Base-by-base conservation (phyloP, 2,888 invertebrate species). In the Drosophila picticornis region DNA sequence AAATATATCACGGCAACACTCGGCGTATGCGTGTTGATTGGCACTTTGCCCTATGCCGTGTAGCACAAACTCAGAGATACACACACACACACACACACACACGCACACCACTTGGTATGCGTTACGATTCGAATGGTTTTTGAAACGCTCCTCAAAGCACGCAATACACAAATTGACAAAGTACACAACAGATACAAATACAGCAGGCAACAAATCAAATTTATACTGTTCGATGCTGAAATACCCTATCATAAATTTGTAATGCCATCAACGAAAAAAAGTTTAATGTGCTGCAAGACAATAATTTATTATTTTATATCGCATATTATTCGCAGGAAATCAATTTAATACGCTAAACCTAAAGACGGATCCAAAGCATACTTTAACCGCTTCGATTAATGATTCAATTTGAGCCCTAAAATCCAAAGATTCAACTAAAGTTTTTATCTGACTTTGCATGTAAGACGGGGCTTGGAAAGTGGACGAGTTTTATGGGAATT, bases 1-100 rank as follows among this genome's bases (percentile, higher is more conserved):
- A 72, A 72, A 80, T 72, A 71, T 58, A 72, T 70, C 64, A 72
- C 56, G 50, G 72, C 66, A 59, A 59, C 62, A 80, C 78, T 75
- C 66, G 77, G 69, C 72, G 80, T 85, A 81, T 81, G 85, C 84
- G 86, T 86, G 81, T 72, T 79, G 87, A 88, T 83, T 85, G 76
- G 72, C 84, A 76, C 69, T 75, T 27, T 56, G 27, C 27, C 38
- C 56, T 56, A 29, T 56, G 66, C 66, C 53, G 11, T 36, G 50
- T 34, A 13, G 31, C 31, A 52, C 46, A 29, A 38, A 65, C 27
- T 50, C 38, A 19, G 19, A 55, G 10, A 22, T 13, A 51, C 29
- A 48, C 7, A 13, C 16, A 9, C 4, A 9, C 27, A 48, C 16
- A 4, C 22, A 7, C 10, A 53, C 32, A 52, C 52, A 32, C 9